phyloP scores from a whole-genome alignment of 2,113 vertebrate species.

The Dicaeum eximium region DNA sequence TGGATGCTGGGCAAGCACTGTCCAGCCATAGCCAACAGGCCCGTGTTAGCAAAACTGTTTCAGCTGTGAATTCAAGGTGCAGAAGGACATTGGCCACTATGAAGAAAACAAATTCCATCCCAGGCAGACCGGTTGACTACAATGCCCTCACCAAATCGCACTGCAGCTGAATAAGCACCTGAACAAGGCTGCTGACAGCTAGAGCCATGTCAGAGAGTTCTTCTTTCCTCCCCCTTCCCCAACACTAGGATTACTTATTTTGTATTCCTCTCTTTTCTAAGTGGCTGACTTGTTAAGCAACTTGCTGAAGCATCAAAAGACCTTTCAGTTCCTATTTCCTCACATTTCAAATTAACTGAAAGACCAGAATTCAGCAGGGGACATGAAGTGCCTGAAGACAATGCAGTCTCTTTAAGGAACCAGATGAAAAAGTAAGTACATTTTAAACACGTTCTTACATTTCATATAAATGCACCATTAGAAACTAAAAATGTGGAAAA shows the following conservation, averaged over 20 bases:
- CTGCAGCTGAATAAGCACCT: neutral
- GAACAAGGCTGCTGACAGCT: neutral
- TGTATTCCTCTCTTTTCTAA: neutral
- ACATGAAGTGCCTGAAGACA: neutral
- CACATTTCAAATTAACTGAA: neutral
- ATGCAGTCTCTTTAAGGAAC: neutral
- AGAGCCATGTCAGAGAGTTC: neutral
- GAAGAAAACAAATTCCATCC: neutral
- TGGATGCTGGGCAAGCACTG: neutral
- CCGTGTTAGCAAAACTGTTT: neutral
- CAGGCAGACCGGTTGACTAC: rapidly evolving
- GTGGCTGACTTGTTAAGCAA: neutral
- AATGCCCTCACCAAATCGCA: rapidly evolving
- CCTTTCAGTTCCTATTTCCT: neutral
- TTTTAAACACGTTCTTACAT: neutral
- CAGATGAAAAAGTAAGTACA: neutral
- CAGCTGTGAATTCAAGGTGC: neutral
- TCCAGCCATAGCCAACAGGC: neutral
- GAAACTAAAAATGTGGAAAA: neutral
- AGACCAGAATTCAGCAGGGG: neutral
- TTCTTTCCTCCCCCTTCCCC: neutral
- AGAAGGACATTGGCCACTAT: neutral
- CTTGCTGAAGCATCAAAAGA: neutral
- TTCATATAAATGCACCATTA: neutral
- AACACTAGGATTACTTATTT: neutral